Evolutionary conservation across 2,888 invertebrate genomes (phyloP), one percentile per base, ranked within the genome.

Genomic region (Cantharis nigra): DNA sequence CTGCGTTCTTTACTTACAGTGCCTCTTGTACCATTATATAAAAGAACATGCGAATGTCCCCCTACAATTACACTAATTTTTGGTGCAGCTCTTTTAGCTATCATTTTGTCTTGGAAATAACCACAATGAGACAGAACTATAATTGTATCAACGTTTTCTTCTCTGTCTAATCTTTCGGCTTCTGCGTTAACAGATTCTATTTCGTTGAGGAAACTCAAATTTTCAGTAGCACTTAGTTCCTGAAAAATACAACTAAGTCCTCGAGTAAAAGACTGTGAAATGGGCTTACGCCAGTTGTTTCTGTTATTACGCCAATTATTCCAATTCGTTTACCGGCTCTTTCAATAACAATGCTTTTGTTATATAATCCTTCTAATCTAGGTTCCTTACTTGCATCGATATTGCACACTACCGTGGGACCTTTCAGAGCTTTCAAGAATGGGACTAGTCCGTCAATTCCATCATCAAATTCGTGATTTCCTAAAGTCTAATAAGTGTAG

Each of bases 391-490:
- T 89, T 5, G 92, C 91, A 85, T 96, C 93, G 70, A 97, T 93
- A 84, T 97, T 97, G 49, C 94, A 91, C 4, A 93, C 93, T 63
- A 97, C 87, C 85, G 95, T 92, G 0, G 94, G 92, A 0, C 94
- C 91, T 1, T 92, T 89, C 9, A 94, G 85, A 0, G 87, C 87
- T 82, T 92, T 86, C 63, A 97, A 85, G 86, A 95, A 96, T 0
- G 94, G 94, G 0, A 93, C 90, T 0, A 96, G 87, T 0, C 95
- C 96, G 9, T 88, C 91, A 1, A 96, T 89, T 3, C 92, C 92
- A 83, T 94, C 91, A 85, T 97, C 97, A 84, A 97, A 97, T 86
- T 97, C 97, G 83, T 97, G 96, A 87, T 96, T 96, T 0, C 96
- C 97, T 9, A 96, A 86, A 0, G 94, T 94, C 96, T 96, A 33